phyloP scores from a whole-genome alignment of 1,140 invertebrate genomes.

The Matsumurasca onukii region DNA sequence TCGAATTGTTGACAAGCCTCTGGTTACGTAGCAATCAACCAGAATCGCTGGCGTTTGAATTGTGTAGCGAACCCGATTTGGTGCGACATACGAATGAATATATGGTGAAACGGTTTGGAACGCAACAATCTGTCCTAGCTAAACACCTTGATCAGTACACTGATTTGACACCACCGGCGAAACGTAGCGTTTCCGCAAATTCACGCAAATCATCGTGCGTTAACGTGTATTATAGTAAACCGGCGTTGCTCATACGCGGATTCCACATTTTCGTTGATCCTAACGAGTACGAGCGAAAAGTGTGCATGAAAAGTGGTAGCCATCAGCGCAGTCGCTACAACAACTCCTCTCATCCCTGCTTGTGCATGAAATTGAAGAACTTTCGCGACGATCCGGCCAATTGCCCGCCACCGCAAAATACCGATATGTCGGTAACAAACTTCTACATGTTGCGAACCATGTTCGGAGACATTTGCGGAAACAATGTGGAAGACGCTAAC shows the following conservation, averaged over 20 bases:
- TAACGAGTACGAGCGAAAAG: neutral
- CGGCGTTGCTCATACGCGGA: neutral
- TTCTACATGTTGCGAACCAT: slow-evolving; percentile 12
- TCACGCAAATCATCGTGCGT: neutral
- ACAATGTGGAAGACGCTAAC: slow-evolving; percentile 14
- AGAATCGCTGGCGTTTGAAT: neutral
- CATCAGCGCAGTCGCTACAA: no score
- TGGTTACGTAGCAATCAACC: no score
- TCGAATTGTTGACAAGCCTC: neutral
- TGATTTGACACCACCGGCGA: neutral
- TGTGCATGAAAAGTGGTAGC: no score
- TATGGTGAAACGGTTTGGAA: neutral
- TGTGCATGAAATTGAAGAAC: no score
- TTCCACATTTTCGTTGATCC: slow-evolving; percentile 17
- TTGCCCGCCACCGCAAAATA: neutral
- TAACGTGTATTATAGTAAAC: slow-evolving; percentile 3
- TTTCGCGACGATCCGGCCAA: neutral
- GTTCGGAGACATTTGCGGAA: neutral
- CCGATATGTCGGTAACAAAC: neutral
- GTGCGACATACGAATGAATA: neutral
- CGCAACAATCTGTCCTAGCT: neutral
- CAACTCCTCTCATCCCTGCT: no score
- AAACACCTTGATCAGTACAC: slow-evolving; percentile 4
- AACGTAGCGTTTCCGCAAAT: slow-evolving; percentile 18
- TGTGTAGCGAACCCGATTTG: neutral